Evolutionary conservation across 2,113 vertebrate genomes (phyloP), one percentile per base, ranked within the genome.

Genomic region (Peromyscus californicus): DNA sequence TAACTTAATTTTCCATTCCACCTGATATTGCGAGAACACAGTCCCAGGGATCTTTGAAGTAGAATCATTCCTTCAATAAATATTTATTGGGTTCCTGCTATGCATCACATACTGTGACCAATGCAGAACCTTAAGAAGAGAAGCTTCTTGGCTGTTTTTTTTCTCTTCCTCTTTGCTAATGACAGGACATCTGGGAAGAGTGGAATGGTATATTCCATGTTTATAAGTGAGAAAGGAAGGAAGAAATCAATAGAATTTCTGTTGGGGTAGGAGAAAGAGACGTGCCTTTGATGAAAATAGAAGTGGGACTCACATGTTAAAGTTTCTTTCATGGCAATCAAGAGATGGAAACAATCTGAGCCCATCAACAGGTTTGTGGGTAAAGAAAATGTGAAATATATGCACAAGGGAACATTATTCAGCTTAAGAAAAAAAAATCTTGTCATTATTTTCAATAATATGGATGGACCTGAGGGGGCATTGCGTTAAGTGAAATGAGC

Each of bases 1-100:
- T 84, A 88, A 93, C 48, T 70, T 82, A 65, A 79, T 83, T 91
- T 78, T 76, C 78, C 54, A 70, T 33, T 89, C n/a, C 21, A 87
- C 45, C 57, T 65, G 70, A 93, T 70, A 90, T 19, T n/a, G 2
- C 42, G 31, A 94, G 57, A 74, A 75, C 54, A 21, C 24, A 86
- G 54, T 36, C 4, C 12, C 16, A 74, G 54, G 65, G 48, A 48
- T 79, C 36, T 75, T 90, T 31, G 65, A 33, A 76, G 36, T 45
- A 72, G 59, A 85, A 79, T 4, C 45, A 80, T 76, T 80, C 59
- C 69, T 82, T 75, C 75, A 36, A 31, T 63, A 69, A 91, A 51
- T 80, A 59, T 74, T 67, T 93, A 80, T 11, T 82, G 70, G 21
- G 48, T 19, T 74, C 42, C 31, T 76, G 10, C 29, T 69, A 13